A percentile compares a stretch with the other conserved stretches of the same genome.
Conservation (phyloP, 1,140 invertebrate genomes). For the Hesperophylax magnus region DNA sequence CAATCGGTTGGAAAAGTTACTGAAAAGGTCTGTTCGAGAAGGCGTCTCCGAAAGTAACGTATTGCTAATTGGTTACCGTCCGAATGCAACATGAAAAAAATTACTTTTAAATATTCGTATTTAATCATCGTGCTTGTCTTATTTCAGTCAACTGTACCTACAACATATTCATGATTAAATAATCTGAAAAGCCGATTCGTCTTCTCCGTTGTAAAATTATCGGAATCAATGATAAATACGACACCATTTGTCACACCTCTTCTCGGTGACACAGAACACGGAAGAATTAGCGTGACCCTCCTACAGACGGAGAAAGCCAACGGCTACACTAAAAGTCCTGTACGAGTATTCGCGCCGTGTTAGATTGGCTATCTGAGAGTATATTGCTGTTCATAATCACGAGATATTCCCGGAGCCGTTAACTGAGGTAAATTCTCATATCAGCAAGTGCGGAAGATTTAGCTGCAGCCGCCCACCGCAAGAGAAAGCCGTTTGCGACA, state of each 20-base stretch:
- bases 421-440: conserved; percentile 27
- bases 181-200: background rate
- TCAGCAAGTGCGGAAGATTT: conserved; percentile 47
- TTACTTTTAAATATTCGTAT: background rate
- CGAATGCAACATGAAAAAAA: conserved; percentile 15
- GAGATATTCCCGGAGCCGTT: conserved; percentile 24
- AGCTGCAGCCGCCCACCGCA: conserved; percentile 31
- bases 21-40: conserved; percentile 4
- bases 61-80: conserved; percentile 28
- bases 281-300: conserved; percentile 29
- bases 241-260: too few species aligned
- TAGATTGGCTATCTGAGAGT: conserved; percentile 5
- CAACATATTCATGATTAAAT: too few species aligned
- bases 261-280: conserved; percentile 22
- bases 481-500: conserved; percentile 53
- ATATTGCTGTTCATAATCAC: conserved; percentile 14
- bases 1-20: background rate
- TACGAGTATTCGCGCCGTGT: background rate
- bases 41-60: conserved; percentile 20
- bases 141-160: too few species aligned
- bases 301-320: conserved; percentile 16
- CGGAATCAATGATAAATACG: too few species aligned
- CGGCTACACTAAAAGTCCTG: conserved; percentile 5
- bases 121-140: too few species aligned
- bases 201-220: too few species aligned